Percentiles rank a stretch among this genome's conserved stretches.
phyloP scores from a whole-genome alignment of 2,113 vertebrate genomes.

The Nothocercus julius region DNA sequence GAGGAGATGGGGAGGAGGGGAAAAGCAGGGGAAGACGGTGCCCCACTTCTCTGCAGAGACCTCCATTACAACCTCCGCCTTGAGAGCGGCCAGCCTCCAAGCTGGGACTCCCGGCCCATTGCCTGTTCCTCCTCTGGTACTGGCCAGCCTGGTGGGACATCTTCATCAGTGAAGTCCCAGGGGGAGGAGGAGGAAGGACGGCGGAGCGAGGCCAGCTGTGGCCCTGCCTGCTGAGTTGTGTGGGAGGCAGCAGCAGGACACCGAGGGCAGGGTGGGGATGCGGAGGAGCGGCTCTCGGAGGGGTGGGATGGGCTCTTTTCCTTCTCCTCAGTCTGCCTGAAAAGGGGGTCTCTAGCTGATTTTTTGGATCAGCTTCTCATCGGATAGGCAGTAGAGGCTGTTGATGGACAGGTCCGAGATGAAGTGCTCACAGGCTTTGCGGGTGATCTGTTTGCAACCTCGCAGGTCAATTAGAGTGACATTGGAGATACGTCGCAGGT shows the following conservation, averaged over 20 bases:
- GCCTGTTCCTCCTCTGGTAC: slow-evolving; percentile 64
- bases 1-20: neutral
- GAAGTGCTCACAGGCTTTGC: slow-evolving; percentile 95
- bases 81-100: neutral
- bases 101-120: slow-evolving; percentile 12
- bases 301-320: slow-evolving; percentile 71
- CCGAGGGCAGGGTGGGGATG: slow-evolving; percentile 48
- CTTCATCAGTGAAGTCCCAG: slow-evolving; percentile 62
- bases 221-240: slow-evolving; percentile 56
- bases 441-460: slow-evolving; percentile 92
- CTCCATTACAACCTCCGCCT: slow-evolving; percentile 3
- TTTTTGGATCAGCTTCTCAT: slow-evolving; percentile 99
- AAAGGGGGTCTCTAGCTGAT: slow-evolving; percentile 87
- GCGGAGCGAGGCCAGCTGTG: neutral
- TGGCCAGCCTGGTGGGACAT: slow-evolving; percentile 62
- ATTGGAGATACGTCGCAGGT: slow-evolving; percentile 91
- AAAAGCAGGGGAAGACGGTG: neutral
- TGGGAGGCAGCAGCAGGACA: slow-evolving; percentile 66
- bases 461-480: slow-evolving; percentile 93
- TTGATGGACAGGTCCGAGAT: slow-evolving; percentile 96
- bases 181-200: slow-evolving; percentile 60
- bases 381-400: slow-evolving; percentile 96
- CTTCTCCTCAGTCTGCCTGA: slow-evolving; percentile 74
- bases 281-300: slow-evolving; percentile 72
- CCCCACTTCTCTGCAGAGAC: slow-evolving; percentile 45